Conservation (phyloP, 1,140 invertebrate genomes). For the Aphelinus atriplicis region DNA sequence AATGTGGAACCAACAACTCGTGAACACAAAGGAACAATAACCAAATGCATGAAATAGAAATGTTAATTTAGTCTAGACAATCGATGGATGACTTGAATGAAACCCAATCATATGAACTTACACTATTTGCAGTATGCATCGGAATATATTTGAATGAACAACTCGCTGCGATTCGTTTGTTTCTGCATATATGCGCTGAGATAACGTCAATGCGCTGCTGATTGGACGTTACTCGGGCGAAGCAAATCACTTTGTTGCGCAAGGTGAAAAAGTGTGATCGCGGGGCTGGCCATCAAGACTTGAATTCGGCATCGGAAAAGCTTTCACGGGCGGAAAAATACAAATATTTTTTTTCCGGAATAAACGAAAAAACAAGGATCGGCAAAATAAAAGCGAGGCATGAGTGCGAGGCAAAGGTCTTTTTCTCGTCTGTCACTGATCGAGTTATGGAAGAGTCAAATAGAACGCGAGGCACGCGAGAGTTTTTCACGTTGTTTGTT, state of each 20-base stretch:
- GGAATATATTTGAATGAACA: too few relatives aligned
- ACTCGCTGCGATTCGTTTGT: too few relatives aligned
- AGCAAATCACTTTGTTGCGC: background rate
- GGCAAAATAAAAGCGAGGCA: background rate
- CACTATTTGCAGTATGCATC: too few relatives aligned
- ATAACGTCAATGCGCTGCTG: background rate
- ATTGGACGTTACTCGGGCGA: background rate
- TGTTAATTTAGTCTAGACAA: too few relatives aligned
- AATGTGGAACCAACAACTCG: too few relatives aligned
- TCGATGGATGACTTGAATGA: too few relatives aligned
- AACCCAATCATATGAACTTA: too few relatives aligned
- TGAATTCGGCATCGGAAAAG: background rate
- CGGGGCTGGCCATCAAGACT: background rate
- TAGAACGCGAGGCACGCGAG: background rate
- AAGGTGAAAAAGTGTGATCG: background rate
- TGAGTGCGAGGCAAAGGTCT: background rate
- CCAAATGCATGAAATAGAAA: too few relatives aligned
- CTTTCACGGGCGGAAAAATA: background rate
- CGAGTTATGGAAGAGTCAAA: conserved; percentile 17
- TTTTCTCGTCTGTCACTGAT: background rate
- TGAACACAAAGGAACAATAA: too few relatives aligned
- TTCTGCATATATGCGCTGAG: too few relatives aligned
- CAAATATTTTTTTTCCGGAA: too few relatives aligned
- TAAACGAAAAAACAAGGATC: too few relatives aligned
- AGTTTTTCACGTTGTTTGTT: conserved; percentile 2